phyloP scores from a whole-genome alignment of 2,797 vertebrate species.

The Labroides dimidiatus region DNA sequence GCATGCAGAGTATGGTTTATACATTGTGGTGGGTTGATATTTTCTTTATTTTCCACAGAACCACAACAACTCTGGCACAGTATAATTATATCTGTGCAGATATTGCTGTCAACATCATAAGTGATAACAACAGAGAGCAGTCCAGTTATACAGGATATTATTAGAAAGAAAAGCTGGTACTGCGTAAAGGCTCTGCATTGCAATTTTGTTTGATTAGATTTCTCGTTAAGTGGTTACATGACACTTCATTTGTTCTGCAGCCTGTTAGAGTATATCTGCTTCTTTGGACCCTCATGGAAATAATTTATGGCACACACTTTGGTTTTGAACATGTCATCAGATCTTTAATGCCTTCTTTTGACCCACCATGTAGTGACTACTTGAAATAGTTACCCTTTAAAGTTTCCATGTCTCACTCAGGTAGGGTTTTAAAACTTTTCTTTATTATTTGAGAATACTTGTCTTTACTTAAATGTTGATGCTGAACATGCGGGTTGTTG shows the following conservation, averaged over 20 bases:
- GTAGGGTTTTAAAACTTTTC: too few species aligned
- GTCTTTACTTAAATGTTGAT: too few species aligned
- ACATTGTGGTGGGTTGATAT: neutral
- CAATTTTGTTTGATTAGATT: neutral
- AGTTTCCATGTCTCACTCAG: too few species aligned
- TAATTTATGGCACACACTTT: too few species aligned
- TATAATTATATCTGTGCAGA: slow-evolving; percentile 7
- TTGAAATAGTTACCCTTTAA: too few species aligned
- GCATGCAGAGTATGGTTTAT: too few species aligned
- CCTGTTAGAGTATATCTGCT: neutral
- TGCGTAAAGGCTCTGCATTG: neutral
- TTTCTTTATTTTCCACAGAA: neutral
- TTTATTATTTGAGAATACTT: too few species aligned
- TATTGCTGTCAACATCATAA: slow-evolving; percentile 6
- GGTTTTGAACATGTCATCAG: too few species aligned
- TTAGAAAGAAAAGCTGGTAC: neutral
- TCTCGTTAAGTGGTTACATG: neutral
- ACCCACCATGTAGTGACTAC: too few species aligned
- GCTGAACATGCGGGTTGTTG: too few species aligned
- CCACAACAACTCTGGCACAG: neutral
- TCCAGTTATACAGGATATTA: neutral
- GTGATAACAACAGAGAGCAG: neutral
- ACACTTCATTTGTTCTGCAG: neutral
- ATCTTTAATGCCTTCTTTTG: too few species aligned
- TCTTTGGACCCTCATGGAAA: too few species aligned